Evolutionary conservation across 2,888 invertebrate species (phyloP).

Genomic region (Xestia ashworthii): DNA sequence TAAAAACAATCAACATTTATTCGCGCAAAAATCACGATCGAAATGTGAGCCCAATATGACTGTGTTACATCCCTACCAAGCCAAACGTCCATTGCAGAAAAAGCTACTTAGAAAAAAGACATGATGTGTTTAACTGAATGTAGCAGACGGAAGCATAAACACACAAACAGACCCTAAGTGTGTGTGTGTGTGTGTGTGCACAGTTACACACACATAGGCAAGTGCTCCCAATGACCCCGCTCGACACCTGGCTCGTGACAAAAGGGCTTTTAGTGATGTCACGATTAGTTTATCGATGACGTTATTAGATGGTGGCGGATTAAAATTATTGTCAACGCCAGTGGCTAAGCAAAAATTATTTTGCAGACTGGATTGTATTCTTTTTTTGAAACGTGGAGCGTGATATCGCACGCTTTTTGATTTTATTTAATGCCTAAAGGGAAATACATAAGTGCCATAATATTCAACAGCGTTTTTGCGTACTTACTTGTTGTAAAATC

Average conservation of each 20-base stretch:
- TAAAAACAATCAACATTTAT: no score
- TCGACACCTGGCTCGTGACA: slow-evolving; percentile 83
- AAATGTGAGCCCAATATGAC: not conserved
- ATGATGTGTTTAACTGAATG: slow-evolving; percentile 56
- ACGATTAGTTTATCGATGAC: slow-evolving; percentile 58
- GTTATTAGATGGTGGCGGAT: slow-evolving; percentile 20
- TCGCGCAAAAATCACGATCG: no score
- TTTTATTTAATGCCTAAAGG: not conserved
- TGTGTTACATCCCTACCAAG: not conserved
- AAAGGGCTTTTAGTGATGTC: slow-evolving; percentile 75
- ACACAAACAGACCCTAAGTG: slow-evolving; percentile 46
- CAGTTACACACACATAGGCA: slow-evolving; percentile 57
- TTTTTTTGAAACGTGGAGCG: not conserved
- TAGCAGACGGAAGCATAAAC: slow-evolving; percentile 56
- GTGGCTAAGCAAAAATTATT: no score
- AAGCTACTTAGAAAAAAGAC: slow-evolving; percentile 40
- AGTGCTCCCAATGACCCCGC: slow-evolving; percentile 74
- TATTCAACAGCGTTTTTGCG: not conserved
- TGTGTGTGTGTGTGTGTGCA: slow-evolving; percentile 33
- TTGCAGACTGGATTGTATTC: not conserved
- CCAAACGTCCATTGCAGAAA: slow-evolving; percentile 8
- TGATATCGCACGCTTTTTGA: not conserved
- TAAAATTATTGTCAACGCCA: not conserved
- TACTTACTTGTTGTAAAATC: not conserved
- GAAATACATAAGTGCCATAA: not conserved